These are phyloP conservation scores for Galaxea fascicularis DNA, from an alignment of 92 coral and sea anemone genomes.

Conservation along the genomic window DNA sequence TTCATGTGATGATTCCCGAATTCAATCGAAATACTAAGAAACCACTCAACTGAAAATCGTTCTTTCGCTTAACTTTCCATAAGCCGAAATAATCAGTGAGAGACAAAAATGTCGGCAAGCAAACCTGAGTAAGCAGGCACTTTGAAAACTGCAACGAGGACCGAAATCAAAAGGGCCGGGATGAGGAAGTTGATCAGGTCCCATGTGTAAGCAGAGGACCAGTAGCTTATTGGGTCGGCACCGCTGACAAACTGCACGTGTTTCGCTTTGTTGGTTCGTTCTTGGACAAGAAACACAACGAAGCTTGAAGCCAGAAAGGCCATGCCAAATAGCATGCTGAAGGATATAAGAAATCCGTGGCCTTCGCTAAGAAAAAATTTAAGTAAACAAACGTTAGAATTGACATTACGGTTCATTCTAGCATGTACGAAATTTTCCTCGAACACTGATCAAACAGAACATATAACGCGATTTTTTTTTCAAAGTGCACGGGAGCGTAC, in stretches of 20 bases:
- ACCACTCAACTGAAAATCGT: too few species aligned
- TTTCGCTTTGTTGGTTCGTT: conserved; percentile 94
- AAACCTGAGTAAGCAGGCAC: conserved; percentile 93
- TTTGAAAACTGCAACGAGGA: conserved; percentile 89
- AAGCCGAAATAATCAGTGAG: not conserved
- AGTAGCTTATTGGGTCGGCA: conserved; percentile 96
- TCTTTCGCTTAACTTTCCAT: not conserved
- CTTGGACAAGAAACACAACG: conserved; percentile 94
- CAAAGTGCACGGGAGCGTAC: too few species aligned
- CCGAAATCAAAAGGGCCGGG: conserved; percentile 78
- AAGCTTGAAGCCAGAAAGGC: conserved; percentile 99
- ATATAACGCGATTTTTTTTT: too few species aligned
- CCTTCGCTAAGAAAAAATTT: conserved; percentile 63
- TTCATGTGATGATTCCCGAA: too few species aligned
- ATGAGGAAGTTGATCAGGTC: conserved; percentile 90
- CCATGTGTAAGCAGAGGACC: conserved; percentile 97
- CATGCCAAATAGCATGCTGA: conserved; percentile 89
- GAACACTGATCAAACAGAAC: too few species aligned
- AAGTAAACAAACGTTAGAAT: not conserved
- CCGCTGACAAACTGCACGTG: conserved; percentile 99
- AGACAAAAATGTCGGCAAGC: not conserved
- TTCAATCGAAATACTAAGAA: too few species aligned
- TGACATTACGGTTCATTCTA: too few species aligned
- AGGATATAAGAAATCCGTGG: conserved; percentile 82
- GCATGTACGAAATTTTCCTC: too few species aligned